phyloP scores from a whole-genome alignment of 2,113 vertebrate genomes.

The Mormoops blainvillei region DNA sequence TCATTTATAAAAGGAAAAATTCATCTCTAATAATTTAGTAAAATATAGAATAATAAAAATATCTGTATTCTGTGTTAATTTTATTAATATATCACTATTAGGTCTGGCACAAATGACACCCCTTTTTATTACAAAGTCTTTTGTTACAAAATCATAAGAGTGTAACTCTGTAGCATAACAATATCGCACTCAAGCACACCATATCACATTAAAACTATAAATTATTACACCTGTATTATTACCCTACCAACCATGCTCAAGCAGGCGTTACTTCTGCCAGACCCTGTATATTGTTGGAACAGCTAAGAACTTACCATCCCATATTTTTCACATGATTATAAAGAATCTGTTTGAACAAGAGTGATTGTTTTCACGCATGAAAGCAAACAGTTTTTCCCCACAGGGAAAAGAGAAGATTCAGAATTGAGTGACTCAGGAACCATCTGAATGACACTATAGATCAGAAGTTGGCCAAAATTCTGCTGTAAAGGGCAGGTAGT shows the following conservation, averaged over 20 bases:
- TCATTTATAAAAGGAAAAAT: conserved; percentile 59
- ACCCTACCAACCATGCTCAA: too few relatives aligned
- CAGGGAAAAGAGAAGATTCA: not conserved
- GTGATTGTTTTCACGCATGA: conserved; percentile 27
- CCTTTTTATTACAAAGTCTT: too few relatives aligned
- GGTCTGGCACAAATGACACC: too few relatives aligned
- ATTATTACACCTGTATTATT: too few relatives aligned
- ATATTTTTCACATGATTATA: conserved; percentile 17
- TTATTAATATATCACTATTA: not conserved
- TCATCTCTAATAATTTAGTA: conserved; percentile 60
- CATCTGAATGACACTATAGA: not conserved
- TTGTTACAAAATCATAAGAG: too few relatives aligned
- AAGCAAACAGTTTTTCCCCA: not conserved
- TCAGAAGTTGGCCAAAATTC: not conserved
- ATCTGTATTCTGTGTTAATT: conserved; percentile 37
- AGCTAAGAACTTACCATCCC: not conserved
- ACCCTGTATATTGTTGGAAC: not conserved
- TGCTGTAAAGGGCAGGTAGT: not conserved
- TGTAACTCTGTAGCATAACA: too few relatives aligned
- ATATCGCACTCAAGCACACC: too few relatives aligned
- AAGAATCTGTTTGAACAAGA: not conserved
- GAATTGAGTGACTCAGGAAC: not conserved
- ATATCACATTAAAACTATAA: too few relatives aligned
- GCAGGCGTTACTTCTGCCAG: too few relatives aligned
- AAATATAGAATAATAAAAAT: conserved; percentile 45